A percentile compares a stretch with the other conserved stretches of the same genome.
Evolutionary conservation across 2,113 vertebrate species (phyloP).

Genomic region (Caloenas nicobarica): DNA sequence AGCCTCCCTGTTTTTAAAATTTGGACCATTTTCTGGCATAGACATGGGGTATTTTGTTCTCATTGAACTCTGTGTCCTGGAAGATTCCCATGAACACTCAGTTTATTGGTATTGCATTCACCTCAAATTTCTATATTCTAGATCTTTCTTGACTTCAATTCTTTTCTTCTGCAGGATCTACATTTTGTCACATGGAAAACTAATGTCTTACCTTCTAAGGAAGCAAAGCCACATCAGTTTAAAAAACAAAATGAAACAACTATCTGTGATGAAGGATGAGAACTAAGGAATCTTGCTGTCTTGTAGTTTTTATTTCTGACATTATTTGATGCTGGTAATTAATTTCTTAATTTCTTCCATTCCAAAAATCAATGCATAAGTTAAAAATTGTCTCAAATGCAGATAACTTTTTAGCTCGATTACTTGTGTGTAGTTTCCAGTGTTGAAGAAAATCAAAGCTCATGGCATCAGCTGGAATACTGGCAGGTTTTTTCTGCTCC

Average conservation of each 20-base stretch:
- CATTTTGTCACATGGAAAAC: neutral
- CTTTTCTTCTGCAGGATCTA: neutral
- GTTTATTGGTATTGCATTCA: neutral
- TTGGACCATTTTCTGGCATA: neutral
- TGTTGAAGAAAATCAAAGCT: neutral
- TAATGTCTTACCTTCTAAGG: neutral
- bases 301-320: neutral
- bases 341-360: neutral
- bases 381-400: accelerated
- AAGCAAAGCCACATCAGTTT: neutral
- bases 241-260: neutral
- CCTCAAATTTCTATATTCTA: neutral
- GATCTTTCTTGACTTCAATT: neutral
- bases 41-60: neutral
- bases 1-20: neutral
- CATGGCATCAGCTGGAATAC: neutral
- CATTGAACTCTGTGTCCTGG: neutral
- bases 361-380: neutral
- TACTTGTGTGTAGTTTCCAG: neutral
- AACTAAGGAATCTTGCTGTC: accelerated
- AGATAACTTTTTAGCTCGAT: neutral
- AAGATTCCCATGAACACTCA: neutral
- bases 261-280: neutral
- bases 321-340: neutral
- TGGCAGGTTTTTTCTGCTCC: neutral